Percentiles rank a stretch among this genome's conserved stretches.
phyloP scores from a whole-genome alignment of 1,140 invertebrate genomes.

The Latrodectus geometricus region DNA sequence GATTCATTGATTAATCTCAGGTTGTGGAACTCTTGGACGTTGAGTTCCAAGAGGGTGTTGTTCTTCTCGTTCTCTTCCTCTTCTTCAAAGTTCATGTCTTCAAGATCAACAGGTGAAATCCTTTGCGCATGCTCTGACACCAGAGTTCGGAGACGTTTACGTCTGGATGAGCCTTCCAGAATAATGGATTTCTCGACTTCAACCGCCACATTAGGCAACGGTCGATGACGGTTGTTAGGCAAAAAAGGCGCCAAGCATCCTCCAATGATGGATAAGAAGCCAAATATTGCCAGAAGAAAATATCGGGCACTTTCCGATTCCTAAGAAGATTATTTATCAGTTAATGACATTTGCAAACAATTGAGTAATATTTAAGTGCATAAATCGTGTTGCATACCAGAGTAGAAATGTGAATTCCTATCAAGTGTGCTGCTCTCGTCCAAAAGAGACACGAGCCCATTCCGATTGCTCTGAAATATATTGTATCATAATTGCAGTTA shows the following conservation, averaged over 20 bases:
- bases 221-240: slow-evolving; percentile 48
- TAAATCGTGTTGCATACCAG: slow-evolving; percentile 25
- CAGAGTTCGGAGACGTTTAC: not conserved
- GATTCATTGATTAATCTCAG: not conserved
- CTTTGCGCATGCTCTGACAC: not conserved
- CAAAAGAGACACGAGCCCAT: slow-evolving; percentile 62
- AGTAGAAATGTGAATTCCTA: slow-evolving; percentile 32
- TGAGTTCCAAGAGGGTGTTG: slow-evolving; percentile 28
- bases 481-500: too few species aligned
- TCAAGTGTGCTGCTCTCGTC: slow-evolving; percentile 48
- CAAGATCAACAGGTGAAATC: not conserved
- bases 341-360: too few species aligned
- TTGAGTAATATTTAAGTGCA: too few species aligned
- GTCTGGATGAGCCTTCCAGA: not conserved
- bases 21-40: slow-evolving; percentile 11
- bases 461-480: slow-evolving; percentile 57
- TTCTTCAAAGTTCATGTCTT: too few species aligned
- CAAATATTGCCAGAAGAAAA: slow-evolving; percentile 57
- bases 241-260: slow-evolving; percentile 60
- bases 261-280: slow-evolving; percentile 60
- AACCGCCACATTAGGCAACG: slow-evolving; percentile 60
- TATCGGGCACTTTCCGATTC: slow-evolving; percentile 30
- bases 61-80: too few species aligned
- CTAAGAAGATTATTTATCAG: too few species aligned
- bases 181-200: slow-evolving; percentile 57